Evolutionary conservation across 2,113 vertebrate genomes (phyloP), one percentile per base, ranked within the genome.

Genomic region (Danionella cerebrum): DNA sequence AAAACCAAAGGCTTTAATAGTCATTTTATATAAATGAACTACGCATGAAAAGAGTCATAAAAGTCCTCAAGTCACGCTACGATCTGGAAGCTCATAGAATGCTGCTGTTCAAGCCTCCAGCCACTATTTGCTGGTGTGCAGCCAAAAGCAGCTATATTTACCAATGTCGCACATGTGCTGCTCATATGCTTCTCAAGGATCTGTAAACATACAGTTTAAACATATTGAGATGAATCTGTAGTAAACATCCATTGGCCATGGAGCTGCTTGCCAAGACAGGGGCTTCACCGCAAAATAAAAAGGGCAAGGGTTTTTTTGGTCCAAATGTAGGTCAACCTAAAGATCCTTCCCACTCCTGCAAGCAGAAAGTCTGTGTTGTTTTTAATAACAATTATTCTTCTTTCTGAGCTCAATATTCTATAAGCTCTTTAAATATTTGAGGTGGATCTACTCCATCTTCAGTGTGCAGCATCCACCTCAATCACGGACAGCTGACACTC

Each of bases 241-340:
- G 83, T 79, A 84, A 87, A 88, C 82, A 86, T 67, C 78, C 71
- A 58, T 42, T 48, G 73, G 51, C 58, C 69, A 67, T 65, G 22
- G 16, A 71, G 66, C 69, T 73, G 71, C 80, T 66, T 81, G 80
- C 59, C 39, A 67, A 48, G 38, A 66, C 57, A 19, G 63, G 53
- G 73, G 47, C 41, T 67, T 64, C 39, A 75, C 83, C 84, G 75
- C 83, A 84, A 63, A 68, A 71, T 73, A 82, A 85, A 63, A 64
- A 87, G 65, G 75, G 71, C 76, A 76, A 77, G 69, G 67, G 59
- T 71, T 59, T 59, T 47, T 65, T 80, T 38, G 79, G 75, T 79
- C 64, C 44, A 74, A 85, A 87, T 84, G 76, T 88, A 80, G 85
- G 83, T 86, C 82, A 86, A 72, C 76, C 69, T 76, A 74, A 80